These are phyloP conservation scores for Ditula angustiorana DNA, from an alignment of 2,888 invertebrate species.

Conservation along the genomic window DNA sequence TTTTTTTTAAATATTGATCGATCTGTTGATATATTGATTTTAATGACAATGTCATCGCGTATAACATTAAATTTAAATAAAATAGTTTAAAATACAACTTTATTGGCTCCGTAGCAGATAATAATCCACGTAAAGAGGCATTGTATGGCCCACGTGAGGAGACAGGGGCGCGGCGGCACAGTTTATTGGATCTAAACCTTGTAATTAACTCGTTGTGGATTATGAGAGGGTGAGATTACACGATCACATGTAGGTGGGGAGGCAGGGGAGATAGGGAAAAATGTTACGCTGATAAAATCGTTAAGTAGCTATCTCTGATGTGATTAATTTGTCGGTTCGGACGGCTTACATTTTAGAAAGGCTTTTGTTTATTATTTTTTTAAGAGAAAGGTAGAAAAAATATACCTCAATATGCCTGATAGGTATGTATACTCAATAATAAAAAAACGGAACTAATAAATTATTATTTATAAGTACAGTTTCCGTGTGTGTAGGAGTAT, in stretches of 20 bases:
- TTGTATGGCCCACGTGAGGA: slow-evolving; percentile 35
- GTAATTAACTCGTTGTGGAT: slow-evolving; percentile 66
- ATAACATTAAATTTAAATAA: not conserved
- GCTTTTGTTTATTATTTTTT: not conserved
- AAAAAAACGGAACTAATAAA: not conserved
- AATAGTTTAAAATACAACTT: not conserved
- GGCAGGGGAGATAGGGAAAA: slow-evolving; percentile 40
- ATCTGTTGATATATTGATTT: too few relatives aligned
- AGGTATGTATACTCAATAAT: too few relatives aligned
- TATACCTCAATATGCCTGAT: too few relatives aligned
- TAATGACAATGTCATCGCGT: too few relatives aligned
- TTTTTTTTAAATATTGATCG: too few relatives aligned
- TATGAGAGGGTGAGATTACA: slow-evolving; percentile 42
- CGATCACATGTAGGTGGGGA: slow-evolving; percentile 38
- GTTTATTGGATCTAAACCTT: slow-evolving; percentile 64
- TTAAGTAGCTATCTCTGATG: slow-evolving; percentile 19
- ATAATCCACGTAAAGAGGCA: slow-evolving; percentile 37
- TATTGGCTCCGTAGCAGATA: slow-evolving; percentile 30
- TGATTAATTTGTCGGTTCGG: slow-evolving; percentile 12
- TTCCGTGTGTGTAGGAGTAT: too few relatives aligned
- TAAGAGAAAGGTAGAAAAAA: too few relatives aligned
- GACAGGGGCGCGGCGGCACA: slow-evolving; percentile 48
- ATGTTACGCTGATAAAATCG: slow-evolving; percentile 35
- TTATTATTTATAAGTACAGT: not conserved
- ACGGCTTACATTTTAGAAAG: not conserved